phyloP scores from a whole-genome alignment of 2,113 vertebrate species.

The Isurus oxyrinchus region DNA sequence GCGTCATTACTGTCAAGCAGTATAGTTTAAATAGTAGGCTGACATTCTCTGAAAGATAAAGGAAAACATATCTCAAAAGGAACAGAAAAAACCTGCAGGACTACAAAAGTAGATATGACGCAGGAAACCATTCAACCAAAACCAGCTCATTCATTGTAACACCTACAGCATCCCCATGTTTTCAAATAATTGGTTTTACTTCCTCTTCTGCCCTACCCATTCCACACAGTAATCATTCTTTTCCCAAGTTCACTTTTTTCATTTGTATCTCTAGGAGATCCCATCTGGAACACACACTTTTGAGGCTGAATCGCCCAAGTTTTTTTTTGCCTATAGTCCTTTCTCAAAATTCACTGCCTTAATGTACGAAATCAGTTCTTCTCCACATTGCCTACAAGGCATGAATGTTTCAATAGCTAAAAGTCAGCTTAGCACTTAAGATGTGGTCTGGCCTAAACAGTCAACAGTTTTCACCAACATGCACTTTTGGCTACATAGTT shows the following conservation, averaged over 20 bases:
- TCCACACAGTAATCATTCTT: neutral
- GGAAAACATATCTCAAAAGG: neutral
- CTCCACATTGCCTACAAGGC: neutral
- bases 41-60: conserved; percentile 68
- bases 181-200: neutral
- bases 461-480: neutral
- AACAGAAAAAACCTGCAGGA: neutral
- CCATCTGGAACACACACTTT: neutral
- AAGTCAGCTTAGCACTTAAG: neutral
- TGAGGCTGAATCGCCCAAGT: neutral
- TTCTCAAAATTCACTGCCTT: neutral
- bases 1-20: conserved; percentile 90
- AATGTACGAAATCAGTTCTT: neutral
- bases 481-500: neutral
- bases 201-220: neutral
- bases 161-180: neutral
- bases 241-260: neutral
- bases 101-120: neutral
- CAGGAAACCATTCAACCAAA: neutral
- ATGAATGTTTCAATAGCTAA: neutral
- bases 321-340: neutral
- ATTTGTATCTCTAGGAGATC: neutral
- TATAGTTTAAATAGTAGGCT: conserved; percentile 86
- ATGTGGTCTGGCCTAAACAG: neutral
- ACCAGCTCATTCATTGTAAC: neutral